Evolutionary conservation across 2,888 invertebrate species (phyloP), one percentile per base, ranked within the genome.

Genomic region (Tetranychus truncatus): DNA sequence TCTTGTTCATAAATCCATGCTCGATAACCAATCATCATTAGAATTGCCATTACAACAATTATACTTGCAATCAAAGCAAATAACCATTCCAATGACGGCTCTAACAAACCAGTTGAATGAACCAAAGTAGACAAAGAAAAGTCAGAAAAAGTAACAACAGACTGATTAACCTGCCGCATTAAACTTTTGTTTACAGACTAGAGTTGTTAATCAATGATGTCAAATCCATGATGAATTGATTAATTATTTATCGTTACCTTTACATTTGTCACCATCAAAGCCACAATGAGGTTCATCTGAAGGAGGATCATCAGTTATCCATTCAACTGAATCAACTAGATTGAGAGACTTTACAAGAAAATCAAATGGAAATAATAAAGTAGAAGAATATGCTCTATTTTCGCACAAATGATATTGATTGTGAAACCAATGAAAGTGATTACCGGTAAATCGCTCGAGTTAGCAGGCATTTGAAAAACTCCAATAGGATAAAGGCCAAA

Each of bases 1-100:
- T 94, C 94, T 81, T 94, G 93, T 81, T 95, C 94, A 83, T 95
- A 93, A 66, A 88, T 88, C 93, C 93, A 94, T 82, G 94, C 94
- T 76, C 94, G 88, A 84, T 89, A 91, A 78, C 69, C 34, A 8
- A 73, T 46, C 46, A 71, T 45, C 11, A 75, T 24, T 71, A 75
- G 46, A 34, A 77, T n/a, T 18, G 69, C 11, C 18, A 75, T 20
- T 15, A 67, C 46, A 21, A 34, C 8, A n/a, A 73, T 21, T 24
- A 45, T 24, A 6, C n/a, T 55, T 24, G 44, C 20, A 11, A 44
- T n/a, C 9, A 72, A 71, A 6, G 72, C 65, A 8, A 75, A 44
- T 21, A 74, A n/a, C 75, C 75, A 75, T n/a, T 24, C 24, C n/a
- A 66, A 66, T 45, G 73, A 66, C 11, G 66, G 65, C 45, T 65